Evolutionary conservation across 2,113 vertebrate species (phyloP).

Genomic region (Lagopus muta): DNA sequence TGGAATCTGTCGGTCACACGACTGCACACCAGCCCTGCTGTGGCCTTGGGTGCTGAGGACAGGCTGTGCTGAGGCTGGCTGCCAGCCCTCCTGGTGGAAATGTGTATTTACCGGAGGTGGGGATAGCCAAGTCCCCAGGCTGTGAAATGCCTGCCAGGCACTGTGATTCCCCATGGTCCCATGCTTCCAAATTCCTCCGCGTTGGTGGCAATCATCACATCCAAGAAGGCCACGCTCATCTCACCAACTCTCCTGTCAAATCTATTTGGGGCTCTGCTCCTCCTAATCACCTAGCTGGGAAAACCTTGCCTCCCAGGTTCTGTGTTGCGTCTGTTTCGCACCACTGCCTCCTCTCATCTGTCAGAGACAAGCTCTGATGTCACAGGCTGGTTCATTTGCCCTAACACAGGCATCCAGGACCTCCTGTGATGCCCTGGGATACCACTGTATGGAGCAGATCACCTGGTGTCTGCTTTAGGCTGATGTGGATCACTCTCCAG

Average conservation of each 20-base stretch:
- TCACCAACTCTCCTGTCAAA: not conserved
- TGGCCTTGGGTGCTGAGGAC: not conserved
- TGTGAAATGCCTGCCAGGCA: not conserved
- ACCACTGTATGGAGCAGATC: not conserved
- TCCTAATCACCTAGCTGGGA: not conserved
- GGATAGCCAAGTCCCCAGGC: not conserved
- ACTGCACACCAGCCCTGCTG: not conserved
- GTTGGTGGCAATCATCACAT: rapidly evolving
- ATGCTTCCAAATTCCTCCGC: not conserved
- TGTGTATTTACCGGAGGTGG: not conserved
- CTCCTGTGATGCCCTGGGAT: not conserved
- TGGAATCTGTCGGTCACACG: not conserved
- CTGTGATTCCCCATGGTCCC: rapidly evolving
- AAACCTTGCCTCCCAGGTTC: not conserved
- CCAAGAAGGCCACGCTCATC: not conserved
- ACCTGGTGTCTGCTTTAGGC: not conserved
- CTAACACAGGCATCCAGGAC: not conserved
- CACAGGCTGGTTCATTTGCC: not conserved
- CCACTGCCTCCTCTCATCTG: not conserved
- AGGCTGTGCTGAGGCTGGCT: not conserved
- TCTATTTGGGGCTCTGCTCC: not conserved
- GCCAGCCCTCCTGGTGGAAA: not conserved
- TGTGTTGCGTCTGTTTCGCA: not conserved
- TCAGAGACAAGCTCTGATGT: not conserved
- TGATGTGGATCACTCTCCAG: not conserved